These are phyloP conservation scores for Tenrec ecaudatus DNA, from an alignment of 2,113 vertebrate genomes.

Conservation along the genomic window DNA sequence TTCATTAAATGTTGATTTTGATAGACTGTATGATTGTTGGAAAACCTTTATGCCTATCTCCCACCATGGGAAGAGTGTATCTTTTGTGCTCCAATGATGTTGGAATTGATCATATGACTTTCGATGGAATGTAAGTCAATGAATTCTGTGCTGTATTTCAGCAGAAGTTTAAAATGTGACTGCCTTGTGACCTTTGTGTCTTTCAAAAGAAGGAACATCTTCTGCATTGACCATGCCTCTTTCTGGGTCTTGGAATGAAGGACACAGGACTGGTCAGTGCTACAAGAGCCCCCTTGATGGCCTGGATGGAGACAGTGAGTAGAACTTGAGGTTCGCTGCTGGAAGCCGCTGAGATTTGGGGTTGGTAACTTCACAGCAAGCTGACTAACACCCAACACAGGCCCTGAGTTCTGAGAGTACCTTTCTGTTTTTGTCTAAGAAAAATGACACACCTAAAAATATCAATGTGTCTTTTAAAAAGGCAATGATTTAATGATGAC, in stretches of 20 bases:
- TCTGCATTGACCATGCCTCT: fast-evolving
- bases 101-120: neutral
- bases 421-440: neutral
- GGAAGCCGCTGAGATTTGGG: neutral
- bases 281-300: neutral
- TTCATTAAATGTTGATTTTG: neutral
- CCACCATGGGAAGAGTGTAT: neutral
- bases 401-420: neutral
- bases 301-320: neutral
- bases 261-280: neutral
- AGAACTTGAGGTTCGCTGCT: neutral
- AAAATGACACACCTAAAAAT: neutral
- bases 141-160: neutral
- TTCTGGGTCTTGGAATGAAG: neutral
- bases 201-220: neutral
- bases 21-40: neutral
- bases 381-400: neutral
- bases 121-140: neutral
- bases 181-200: neutral
- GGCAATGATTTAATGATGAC: neutral
- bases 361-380: neutral
- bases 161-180: neutral
- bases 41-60: neutral
- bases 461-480: conserved; percentile 27
- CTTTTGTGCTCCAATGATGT: neutral